Conservation (phyloP, 2,888 invertebrate genomes). For the Microctonus hyperodae region DNA sequence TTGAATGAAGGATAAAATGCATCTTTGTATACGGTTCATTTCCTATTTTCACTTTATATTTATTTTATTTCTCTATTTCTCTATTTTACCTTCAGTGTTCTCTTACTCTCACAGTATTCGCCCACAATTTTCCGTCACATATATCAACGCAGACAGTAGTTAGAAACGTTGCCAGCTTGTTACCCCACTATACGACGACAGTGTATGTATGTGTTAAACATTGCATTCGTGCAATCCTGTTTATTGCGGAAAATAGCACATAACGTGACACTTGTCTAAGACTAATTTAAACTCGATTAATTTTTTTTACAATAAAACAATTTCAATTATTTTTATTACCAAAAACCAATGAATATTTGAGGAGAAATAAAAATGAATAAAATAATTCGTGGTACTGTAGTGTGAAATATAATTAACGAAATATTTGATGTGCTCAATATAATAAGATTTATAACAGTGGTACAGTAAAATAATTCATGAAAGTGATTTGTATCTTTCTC, state of each 20-base stretch:
- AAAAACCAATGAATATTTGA: not conserved
- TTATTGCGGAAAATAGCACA: constrained; percentile 38
- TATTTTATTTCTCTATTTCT: constrained; percentile 17
- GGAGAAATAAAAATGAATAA: not conserved
- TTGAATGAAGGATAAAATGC: constrained; percentile 32
- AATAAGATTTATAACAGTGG: not conserved
- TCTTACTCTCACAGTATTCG: constrained; percentile 46
- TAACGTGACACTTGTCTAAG: constrained; percentile 35
- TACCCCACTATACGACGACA: constrained; percentile 50
- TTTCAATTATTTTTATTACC: not conserved
- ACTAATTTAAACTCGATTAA: constrained; percentile 32
- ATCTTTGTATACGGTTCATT: constrained; percentile 34
- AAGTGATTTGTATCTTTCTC: constrained; percentile 19
- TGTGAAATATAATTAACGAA: constrained; percentile 1
- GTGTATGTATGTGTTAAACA: constrained; percentile 32
- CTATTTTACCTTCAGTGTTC: constrained; percentile 26
- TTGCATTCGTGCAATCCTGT: constrained; percentile 41
- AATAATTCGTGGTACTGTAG: no score
- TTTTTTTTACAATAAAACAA: constrained; percentile 14
- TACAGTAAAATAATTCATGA: not conserved
- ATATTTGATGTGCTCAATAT: not conserved
- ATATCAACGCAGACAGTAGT: constrained; percentile 62
- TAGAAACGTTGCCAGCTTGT: constrained; percentile 63
- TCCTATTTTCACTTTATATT: constrained; percentile 13
- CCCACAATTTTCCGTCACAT: constrained; percentile 63